Base-by-base conservation (phyloP, 2,797 vertebrate genomes). In the Danio jaintianensis region DNA sequence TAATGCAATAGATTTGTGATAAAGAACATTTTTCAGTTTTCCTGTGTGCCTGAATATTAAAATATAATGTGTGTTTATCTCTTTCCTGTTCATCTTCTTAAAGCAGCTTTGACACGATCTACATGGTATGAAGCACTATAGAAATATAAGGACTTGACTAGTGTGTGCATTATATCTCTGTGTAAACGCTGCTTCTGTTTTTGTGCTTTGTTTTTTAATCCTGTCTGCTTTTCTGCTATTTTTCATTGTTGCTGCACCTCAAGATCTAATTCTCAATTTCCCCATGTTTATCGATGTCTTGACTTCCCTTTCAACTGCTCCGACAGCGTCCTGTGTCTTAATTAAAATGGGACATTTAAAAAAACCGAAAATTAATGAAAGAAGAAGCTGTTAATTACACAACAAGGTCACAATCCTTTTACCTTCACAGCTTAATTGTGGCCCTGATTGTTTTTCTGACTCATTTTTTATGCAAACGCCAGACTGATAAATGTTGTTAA, bases 361-460 rank as follows among this genome's bases (percentile, higher is more conserved):
- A 81, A 81, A 68, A 80, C 81, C 73, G 81, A 38, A 85, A 78
- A 89, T 90, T 90, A 91, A 92, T 90, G 87, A 90, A 90, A 91
- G 90, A 91, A 87, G 85, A 89, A 89, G 88, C 82, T 16, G 86
- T 90, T 93, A 93, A 93, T 94, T 92, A 91, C 87, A 85, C 88
- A 89, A 89, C 88, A 91, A 92, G 93, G 92, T 93, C 92, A 91
- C 78, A 68, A 85, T 76, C 87, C 70, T 79, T 91, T 90, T 92
- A 88, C 88, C 89, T 93, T 87, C 90, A 86, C 88, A 84, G 89
- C 86, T 91, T 92, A 92, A 91, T 92, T 89, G 89, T 74, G 40
- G 86, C 75, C 83, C 78, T 89, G 86, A 90, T 92, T 91, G 85
- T 83, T 72, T 87, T 85, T 86, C 75, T 62, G 83, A 76, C 76